These are phyloP conservation scores for Pterophyllum scalare DNA, from an alignment of 2,113 vertebrate species.

Conservation along the genomic window DNA sequence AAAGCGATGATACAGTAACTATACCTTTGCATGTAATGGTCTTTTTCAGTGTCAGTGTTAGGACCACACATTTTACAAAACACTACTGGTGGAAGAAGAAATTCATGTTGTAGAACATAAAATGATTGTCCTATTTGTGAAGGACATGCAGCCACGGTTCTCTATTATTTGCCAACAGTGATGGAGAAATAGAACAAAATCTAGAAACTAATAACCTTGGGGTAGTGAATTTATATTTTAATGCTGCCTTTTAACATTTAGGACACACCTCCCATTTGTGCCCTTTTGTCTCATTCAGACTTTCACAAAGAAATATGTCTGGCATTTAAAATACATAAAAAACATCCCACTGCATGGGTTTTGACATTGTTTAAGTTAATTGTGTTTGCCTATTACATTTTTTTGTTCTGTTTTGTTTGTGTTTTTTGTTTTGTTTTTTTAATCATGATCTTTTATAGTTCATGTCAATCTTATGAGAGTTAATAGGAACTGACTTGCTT, in stretches of 20 bases:
- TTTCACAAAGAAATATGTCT: not conserved
- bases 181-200: not conserved
- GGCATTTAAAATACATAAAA: not conserved
- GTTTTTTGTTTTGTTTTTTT: not conserved
- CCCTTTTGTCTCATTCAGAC: not conserved
- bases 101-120: not conserved
- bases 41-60: not conserved
- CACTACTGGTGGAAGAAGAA: not conserved
- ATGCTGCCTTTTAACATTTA: not conserved
- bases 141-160: not conserved
- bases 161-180: not conserved
- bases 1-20: conserved; percentile 18
- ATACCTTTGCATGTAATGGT: not conserved
- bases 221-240: not conserved
- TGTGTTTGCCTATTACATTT: not conserved
- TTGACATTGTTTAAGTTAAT: not conserved
- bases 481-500: not conserved
- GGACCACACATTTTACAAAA: not conserved
- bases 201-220: not conserved
- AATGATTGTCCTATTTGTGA: not conserved
- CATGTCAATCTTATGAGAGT: not conserved
- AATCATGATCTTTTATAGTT: not conserved
- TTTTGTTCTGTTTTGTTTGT: not conserved
- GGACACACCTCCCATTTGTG: not conserved
- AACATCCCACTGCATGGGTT: not conserved